These are phyloP conservation scores for Aethes cnicana DNA, from an alignment of 2,888 invertebrate species.

Conservation along the genomic window DNA sequence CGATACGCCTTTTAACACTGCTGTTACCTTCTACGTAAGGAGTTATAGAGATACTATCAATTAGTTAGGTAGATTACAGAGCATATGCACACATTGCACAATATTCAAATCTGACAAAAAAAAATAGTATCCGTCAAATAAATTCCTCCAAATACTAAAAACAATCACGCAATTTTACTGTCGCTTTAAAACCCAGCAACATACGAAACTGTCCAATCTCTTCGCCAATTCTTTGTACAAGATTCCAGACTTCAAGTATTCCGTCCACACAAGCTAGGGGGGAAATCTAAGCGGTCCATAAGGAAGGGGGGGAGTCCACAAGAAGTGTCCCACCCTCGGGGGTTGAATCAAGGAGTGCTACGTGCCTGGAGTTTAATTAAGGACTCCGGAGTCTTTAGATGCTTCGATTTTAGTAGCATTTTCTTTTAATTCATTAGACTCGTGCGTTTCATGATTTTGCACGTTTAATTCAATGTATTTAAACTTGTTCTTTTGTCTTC, in stretches of 20 bases:
- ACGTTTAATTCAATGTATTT: too few species aligned
- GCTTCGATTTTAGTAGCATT: constrained; percentile 79
- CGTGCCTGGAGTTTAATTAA: constrained; percentile 81
- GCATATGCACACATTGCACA: too few species aligned
- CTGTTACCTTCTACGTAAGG: too few species aligned
- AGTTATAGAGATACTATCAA: too few species aligned
- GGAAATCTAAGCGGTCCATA: constrained; percentile 82
- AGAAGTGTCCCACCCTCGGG: constrained; percentile 54
- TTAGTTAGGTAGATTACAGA: too few species aligned
- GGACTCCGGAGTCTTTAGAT: constrained; percentile 69
- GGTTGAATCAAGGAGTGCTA: constrained; percentile 81
- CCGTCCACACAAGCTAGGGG: constrained; percentile 75
- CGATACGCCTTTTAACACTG: too few species aligned
- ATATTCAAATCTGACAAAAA: too few species aligned
- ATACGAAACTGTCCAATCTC: constrained; percentile 72
- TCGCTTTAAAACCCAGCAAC: constrained; percentile 46
- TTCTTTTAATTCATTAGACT: constrained; percentile 65
- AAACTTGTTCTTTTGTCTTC: too few species aligned
- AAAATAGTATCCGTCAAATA: too few species aligned
- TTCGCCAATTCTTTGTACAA: constrained; percentile 77
- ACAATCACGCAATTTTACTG: constrained; percentile 22
- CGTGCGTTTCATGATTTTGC: constrained; percentile 40
- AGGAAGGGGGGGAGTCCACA: constrained; percentile 60
- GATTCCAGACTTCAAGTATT: constrained; percentile 79
- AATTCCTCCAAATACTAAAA: constrained; percentile 18